Percentiles rank a stretch among this genome's conserved stretches.
Conservation (phyloP, 2,113 vertebrate species). For the Microcebus tavaratra region DNA sequence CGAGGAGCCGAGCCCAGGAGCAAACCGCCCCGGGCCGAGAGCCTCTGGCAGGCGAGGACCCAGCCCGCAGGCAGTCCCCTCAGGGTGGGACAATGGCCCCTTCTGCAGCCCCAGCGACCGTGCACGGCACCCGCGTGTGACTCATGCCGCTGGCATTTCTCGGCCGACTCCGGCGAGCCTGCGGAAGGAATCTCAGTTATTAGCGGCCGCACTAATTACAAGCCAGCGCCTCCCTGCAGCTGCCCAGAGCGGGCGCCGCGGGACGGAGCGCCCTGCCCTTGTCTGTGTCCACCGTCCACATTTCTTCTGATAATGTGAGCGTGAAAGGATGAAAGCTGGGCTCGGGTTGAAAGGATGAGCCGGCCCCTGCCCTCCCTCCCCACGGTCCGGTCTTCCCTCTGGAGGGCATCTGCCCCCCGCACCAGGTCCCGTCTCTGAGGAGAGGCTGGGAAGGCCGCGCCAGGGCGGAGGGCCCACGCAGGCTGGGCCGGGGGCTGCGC, state of each 20-base stretch:
- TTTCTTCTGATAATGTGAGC: fast-evolving
- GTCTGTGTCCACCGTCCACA: fast-evolving
- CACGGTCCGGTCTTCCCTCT: fast-evolving
- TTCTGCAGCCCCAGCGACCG: background rate
- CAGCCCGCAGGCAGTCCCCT: slow-evolving; percentile 23
- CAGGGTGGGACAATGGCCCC: background rate
- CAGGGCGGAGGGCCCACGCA: fast-evolving
- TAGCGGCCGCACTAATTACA: background rate
- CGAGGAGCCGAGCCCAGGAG: fast-evolving
- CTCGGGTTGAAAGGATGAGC: background rate
- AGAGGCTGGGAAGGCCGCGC: background rate
- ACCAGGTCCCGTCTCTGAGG: fast-evolving
- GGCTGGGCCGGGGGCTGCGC: background rate
- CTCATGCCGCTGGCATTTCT: background rate
- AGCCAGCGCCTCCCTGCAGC: background rate
- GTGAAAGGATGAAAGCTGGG: background rate
- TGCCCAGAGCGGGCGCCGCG: fast-evolving
- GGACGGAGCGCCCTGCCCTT: fast-evolving
- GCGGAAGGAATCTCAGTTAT: slow-evolving; percentile 62
- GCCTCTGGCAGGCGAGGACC: fast-evolving
- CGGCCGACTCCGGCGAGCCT: background rate
- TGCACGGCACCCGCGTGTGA: slow-evolving; percentile 47
- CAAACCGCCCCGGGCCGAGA: fast-evolving
- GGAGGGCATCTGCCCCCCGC: fast-evolving
- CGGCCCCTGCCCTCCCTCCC: fast-evolving